Percentiles rank a stretch among this genome's conserved stretches.
phyloP scores from a whole-genome alignment of 2,113 vertebrate species.

The Oncorhynchus keta region DNA sequence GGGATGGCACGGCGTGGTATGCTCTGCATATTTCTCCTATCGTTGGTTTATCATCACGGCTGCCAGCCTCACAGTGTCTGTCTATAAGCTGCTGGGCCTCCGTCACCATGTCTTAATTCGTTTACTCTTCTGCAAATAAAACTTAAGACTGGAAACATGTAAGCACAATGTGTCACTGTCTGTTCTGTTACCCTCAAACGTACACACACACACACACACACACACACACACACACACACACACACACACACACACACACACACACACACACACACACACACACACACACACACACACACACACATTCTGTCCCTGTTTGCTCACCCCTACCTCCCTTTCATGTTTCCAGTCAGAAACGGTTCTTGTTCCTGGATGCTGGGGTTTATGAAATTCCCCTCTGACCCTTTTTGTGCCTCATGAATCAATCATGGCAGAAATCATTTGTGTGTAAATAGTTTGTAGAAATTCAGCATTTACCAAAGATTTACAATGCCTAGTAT shows the following conservation, averaged over 20 bases:
- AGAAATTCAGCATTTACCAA: too few species aligned
- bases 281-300: neutral
- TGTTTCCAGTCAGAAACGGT: neutral
- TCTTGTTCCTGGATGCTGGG: constrained; percentile 1
- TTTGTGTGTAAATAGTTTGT: too few species aligned
- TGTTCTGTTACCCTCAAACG: constrained; percentile 5
- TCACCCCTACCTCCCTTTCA: too few species aligned
- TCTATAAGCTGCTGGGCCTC: constrained; percentile 28
- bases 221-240: neutral
- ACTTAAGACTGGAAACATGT: constrained; percentile 33
- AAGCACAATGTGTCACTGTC: constrained; percentile 52
- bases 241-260: neutral
- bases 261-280: too few species aligned
- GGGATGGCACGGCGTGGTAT: constrained; percentile 38
- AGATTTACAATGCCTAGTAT: too few species aligned
- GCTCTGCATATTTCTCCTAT: constrained; percentile 36
- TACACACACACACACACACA: too few species aligned
- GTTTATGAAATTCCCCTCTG: too few species aligned
- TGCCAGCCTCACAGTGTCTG: neutral
- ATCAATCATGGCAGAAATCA: too few species aligned
- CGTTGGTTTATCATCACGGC: neutral
- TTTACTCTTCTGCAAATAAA: constrained; percentile 57
- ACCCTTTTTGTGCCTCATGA: too few species aligned
- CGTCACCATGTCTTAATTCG: constrained; percentile 58
- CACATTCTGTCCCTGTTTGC: neutral